Percentiles rank a stretch among this genome's conserved stretches.
These are phyloP conservation scores for Apis florea DNA, from an alignment of 1,140 invertebrate species.

Conservation along the genomic window DNA sequence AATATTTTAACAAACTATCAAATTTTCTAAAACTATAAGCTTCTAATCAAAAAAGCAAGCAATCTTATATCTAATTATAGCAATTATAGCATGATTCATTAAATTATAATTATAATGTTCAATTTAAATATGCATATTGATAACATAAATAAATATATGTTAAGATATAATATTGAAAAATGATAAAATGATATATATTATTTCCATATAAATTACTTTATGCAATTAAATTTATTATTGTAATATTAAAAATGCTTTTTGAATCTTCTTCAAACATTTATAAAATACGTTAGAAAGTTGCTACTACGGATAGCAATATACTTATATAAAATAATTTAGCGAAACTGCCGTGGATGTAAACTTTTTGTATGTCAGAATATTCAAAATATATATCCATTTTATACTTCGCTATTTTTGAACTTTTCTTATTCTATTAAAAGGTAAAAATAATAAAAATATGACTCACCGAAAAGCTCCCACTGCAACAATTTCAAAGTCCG, in stretches of 20 bases:
- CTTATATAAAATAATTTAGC: slow-evolving; percentile 8
- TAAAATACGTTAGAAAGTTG: background rate
- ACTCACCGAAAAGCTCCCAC: background rate
- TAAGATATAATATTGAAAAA: background rate
- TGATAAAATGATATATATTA: background rate
- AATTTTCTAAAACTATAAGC: background rate
- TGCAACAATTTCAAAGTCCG: background rate
- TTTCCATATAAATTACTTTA: background rate
- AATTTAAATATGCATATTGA: background rate
- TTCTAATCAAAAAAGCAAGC: background rate
- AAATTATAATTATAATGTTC: background rate
- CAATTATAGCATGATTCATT: background rate
- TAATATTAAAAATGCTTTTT: background rate
- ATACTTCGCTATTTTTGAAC: slow-evolving; percentile 15
- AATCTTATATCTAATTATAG: background rate
- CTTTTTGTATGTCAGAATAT: slow-evolving; percentile 24
- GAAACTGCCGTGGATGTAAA: slow-evolving; percentile 18
- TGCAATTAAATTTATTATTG: background rate
- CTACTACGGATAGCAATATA: background rate
- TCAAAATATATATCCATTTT: slow-evolving; percentile 33
- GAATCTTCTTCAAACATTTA: background rate
- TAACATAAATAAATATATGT: background rate
- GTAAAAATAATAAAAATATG: background rate
- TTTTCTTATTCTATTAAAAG: background rate
- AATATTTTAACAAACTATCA: background rate